Evolutionary conservation across 2,113 vertebrate genomes (phyloP), one percentile per base, ranked within the genome.

Genomic region (Ceyx cyanopectus): DNA sequence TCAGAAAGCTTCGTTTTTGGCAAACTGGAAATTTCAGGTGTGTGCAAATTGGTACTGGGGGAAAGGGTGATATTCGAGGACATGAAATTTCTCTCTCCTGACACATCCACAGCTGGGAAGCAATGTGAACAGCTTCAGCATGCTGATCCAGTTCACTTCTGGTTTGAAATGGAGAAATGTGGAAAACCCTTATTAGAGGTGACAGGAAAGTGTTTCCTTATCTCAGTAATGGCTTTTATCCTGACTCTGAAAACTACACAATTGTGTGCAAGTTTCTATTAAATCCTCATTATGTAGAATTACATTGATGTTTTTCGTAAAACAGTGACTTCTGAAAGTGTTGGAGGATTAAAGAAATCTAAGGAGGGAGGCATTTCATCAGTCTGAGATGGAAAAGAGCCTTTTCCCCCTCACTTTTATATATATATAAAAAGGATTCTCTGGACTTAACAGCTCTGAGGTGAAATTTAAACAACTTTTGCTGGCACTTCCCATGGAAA

Each of bases 71-170:
- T 67, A 53, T 68, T 58, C 0, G 29, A 80, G 30, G 56, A 74
- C 15, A 43, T 80, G 51, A 77, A 73, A 94, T 93, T 94, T 89
- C 76, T 93, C 89, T 92, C 75, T 40, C 53, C 56, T 87, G 87
- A 93, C 87, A 85, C 21, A 66, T 83, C 51, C 67, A 85, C 91
- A 92, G 84, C 63, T 93, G 91, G 75, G 61, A 93, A 85, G 4
- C 81, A 74, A 60, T 66, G 66, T 7, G 70, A 90, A 82, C 81
- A 80, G 60, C 60, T 80, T 94, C 63, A 29, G 66, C 74, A 9
- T 14, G 56, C 75, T 92, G 84, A 77, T 46, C 32, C 53, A 40
- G 29, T 61, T 50, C 67, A 63, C 43, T 67, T 91, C 56, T 74
- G 20, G 82, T 73, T 81, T 77, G 45, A 87, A 92, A 86, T 16